Evolutionary conservation across 2,888 invertebrate genomes (phyloP).

Genomic region (Smittia sp.): DNA sequence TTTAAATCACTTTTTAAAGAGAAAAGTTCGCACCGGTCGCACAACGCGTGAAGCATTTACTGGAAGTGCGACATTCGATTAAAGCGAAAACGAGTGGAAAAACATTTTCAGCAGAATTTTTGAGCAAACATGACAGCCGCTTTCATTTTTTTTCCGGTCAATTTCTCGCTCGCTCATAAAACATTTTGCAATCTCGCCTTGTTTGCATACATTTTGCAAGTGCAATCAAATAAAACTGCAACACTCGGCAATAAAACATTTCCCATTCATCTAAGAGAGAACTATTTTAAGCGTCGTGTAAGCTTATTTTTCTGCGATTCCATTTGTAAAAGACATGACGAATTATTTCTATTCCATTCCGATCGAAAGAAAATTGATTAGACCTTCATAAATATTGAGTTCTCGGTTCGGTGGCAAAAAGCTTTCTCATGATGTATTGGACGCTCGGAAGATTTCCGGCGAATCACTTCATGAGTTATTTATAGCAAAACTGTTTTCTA

Average conservation of each 20-base stretch:
- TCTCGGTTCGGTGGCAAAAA: not conserved
- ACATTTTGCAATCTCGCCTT: not conserved
- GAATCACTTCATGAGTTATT: slow-evolving; percentile 8
- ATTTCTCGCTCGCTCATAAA: not conserved
- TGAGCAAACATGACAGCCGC: too few relatives aligned
- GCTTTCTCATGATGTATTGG: not conserved
- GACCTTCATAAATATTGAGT: slow-evolving; percentile 4
- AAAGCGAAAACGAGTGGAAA: too few relatives aligned
- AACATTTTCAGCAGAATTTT: too few relatives aligned
- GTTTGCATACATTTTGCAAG: not conserved
- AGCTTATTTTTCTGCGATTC: not conserved
- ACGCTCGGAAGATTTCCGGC: not conserved
- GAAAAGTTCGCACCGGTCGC: too few relatives aligned
- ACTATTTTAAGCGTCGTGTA: not conserved
- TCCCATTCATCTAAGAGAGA: too few relatives aligned
- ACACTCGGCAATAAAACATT: not conserved
- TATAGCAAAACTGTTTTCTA: not conserved
- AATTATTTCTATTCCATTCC: not conserved
- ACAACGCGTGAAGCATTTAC: too few relatives aligned
- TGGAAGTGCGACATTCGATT: too few relatives aligned
- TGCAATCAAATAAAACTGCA: slow-evolving; percentile 15
- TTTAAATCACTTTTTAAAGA: not conserved
- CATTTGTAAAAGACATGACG: not conserved
- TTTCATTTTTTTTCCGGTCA: too few relatives aligned
- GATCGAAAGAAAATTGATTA: slow-evolving; percentile 1